Evolutionary conservation across 2,797 vertebrate species (phyloP).

Genomic region (Hypotaenidia okinawae): DNA sequence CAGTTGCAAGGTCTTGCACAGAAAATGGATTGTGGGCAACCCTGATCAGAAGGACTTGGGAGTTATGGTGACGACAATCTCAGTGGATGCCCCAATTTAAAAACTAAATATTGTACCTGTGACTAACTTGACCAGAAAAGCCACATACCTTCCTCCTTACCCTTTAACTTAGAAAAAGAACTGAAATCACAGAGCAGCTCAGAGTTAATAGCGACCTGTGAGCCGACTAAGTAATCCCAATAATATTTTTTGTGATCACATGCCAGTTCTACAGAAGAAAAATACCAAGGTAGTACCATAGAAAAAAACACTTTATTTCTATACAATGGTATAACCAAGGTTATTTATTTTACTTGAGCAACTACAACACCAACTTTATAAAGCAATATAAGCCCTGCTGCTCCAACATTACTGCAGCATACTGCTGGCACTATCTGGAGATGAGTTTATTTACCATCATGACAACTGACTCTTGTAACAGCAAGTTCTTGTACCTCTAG

Average conservation of each 20-base stretch:
- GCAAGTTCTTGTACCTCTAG: neutral
- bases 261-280: neutral
- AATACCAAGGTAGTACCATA: neutral
- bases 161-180: neutral
- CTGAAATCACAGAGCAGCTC: neutral
- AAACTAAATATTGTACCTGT: neutral
- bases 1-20: too few species aligned
- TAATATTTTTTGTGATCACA: slow-evolving; percentile 27
- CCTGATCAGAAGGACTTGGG: too few species aligned
- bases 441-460: neutral
- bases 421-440: neutral
- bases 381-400: neutral
- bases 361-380: neutral
- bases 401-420: neutral
- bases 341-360: neutral
- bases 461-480: neutral
- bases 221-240: neutral
- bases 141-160: neutral
- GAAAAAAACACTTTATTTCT: neutral
- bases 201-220: neutral
- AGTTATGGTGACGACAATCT: too few species aligned
- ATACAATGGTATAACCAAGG: neutral
- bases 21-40: too few species aligned
- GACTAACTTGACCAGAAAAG: neutral
- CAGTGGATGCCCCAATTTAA: neutral